These are phyloP conservation scores for Xiphorhynchus erythropygius DNA, from an alignment of 2,797 vertebrate species.

Conservation along the genomic window DNA sequence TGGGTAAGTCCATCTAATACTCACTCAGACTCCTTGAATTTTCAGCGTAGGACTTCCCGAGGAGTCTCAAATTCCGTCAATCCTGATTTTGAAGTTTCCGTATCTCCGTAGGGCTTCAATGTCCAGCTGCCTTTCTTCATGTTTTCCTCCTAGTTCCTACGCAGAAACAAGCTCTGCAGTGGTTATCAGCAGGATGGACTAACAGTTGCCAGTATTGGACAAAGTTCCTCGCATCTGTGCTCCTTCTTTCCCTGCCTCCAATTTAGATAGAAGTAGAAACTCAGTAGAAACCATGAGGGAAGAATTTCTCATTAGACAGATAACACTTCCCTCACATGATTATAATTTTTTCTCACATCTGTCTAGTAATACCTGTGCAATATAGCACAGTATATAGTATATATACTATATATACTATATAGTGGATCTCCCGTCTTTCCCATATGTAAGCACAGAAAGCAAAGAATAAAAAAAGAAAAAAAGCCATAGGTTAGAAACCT, in stretches of 20 bases:
- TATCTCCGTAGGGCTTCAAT: neutral
- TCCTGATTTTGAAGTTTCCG: neutral
- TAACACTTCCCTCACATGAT: neutral
- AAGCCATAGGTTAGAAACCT: neutral
- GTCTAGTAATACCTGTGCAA: neutral
- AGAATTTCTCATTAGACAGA: neutral
- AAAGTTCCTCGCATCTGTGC: neutral
- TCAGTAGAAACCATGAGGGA: neutral
- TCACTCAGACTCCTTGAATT: neutral
- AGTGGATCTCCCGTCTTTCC: neutral
- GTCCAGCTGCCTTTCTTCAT: neutral
- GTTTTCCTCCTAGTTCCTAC: neutral
- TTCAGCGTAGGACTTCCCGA: neutral
- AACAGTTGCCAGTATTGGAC: neutral
- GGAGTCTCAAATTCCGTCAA: neutral
- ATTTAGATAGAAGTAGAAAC: neutral
- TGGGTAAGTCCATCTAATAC: neutral
- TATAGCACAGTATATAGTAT: neutral
- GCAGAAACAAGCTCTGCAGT: neutral
- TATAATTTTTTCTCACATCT: neutral
- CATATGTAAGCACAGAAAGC: neutral
- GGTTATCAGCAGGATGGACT: neutral
- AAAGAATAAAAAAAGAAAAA: neutral
- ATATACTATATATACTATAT: too few species aligned
- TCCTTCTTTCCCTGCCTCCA: neutral